phyloP scores from a whole-genome alignment of 2,888 invertebrate species.

The Ophonus ardosiacus region DNA sequence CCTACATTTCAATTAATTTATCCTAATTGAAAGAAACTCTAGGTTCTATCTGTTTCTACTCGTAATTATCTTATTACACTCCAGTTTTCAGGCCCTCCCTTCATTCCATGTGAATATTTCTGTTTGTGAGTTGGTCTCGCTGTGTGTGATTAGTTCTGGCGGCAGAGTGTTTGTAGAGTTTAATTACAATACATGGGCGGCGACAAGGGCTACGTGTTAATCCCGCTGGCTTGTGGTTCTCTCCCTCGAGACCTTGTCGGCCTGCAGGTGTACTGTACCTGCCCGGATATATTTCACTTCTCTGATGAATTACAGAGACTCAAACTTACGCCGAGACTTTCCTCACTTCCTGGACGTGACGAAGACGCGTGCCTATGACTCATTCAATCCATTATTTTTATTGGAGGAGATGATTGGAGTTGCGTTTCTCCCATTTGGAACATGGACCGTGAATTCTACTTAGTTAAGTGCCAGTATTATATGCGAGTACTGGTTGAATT shows the following conservation, averaged over 20 bases:
- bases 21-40: no score
- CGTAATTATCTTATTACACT: no score
- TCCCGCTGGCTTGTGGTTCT: slow-evolving; percentile 20
- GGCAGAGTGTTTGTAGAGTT: slow-evolving; percentile 13
- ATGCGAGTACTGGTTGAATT: no score
- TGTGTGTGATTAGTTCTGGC: neutral
- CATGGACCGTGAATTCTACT: no score
- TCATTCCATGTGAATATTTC: neutral
- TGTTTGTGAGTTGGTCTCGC: neutral
- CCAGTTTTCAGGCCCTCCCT: no score
- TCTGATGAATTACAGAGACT: neutral
- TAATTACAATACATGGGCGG: slow-evolving; percentile 39
- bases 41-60: no score
- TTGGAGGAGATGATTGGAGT: no score
- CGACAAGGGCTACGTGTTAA: slow-evolving; percentile 36
- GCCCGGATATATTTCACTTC: slow-evolving; percentile 1
- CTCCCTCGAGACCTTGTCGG: neutral
- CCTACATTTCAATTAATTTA: no score
- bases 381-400: neutral
- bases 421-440: no score
- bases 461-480: no score
- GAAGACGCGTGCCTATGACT: neutral
- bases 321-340: neutral
- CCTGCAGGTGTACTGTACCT: slow-evolving; percentile 2
- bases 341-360: neutral